These are phyloP conservation scores for Sebastiscus albofasciatus DNA, from an alignment of 2,797 vertebrate genomes.

Conservation along the genomic window DNA sequence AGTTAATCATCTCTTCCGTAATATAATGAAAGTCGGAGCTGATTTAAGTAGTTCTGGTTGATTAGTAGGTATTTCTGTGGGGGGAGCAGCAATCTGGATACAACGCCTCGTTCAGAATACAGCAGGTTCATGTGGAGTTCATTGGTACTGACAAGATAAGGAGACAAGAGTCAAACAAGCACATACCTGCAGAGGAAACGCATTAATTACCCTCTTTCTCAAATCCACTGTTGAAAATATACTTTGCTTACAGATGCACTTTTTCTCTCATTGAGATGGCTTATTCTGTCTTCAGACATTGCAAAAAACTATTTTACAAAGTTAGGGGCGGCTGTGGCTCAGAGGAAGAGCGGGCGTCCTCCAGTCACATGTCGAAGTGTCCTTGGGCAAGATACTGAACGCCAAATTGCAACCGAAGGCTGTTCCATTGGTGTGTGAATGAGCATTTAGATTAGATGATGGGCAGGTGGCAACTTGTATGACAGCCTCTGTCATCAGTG, in stretches of 20 bases:
- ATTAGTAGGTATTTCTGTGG: slow-evolving; percentile 4
- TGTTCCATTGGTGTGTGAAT: too few relatives aligned
- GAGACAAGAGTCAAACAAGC: slow-evolving; percentile 9
- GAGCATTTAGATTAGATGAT: too few relatives aligned
- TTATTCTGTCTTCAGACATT: not conserved
- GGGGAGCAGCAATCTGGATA: slow-evolving; percentile 3
- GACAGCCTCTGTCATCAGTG: too few relatives aligned
- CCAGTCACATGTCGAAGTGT: too few relatives aligned
- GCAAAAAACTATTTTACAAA: not conserved
- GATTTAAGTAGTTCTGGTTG: slow-evolving; percentile 32
- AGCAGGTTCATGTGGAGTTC: slow-evolving; percentile 51
- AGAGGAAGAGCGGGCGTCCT: too few relatives aligned
- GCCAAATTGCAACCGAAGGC: too few relatives aligned
- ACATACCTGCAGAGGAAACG: slow-evolving; percentile 50
- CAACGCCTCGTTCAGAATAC: not conserved
- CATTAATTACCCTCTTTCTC: slow-evolving; percentile 20
- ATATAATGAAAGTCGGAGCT: slow-evolving; percentile 16
- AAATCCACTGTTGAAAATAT: not conserved
- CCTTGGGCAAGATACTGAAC: too few relatives aligned
- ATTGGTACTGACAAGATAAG: slow-evolving; percentile 1
- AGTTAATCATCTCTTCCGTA: not conserved
- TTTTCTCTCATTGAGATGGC: not conserved
- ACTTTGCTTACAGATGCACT: not conserved
- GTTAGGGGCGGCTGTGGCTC: not conserved
- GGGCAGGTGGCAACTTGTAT: too few relatives aligned